A percentile compares a stretch with the other conserved stretches of the same genome.
Evolutionary conservation across 2,888 invertebrate genomes (phyloP).

Genomic region (Patella depressa): DNA sequence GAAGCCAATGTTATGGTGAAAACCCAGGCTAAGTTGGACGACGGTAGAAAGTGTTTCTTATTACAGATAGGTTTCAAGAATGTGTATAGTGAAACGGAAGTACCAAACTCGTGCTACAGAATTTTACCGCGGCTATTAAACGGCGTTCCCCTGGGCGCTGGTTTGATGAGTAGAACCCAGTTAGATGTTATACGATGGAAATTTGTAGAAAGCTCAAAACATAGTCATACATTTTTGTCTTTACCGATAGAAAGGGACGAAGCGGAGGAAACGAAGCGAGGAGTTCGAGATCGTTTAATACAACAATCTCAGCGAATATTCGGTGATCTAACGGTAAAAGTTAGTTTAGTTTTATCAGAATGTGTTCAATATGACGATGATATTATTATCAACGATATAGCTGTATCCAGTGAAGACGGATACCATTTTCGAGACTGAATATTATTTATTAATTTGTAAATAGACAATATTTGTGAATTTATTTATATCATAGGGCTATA

Average conservation of each 20-base stretch:
- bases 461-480: no score
- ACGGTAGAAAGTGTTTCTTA: slow-evolving; percentile 58
- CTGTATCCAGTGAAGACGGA: slow-evolving; percentile 56
- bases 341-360: slow-evolving; percentile 57
- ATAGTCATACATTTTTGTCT: slow-evolving; percentile 60
- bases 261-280: slow-evolving; percentile 56
- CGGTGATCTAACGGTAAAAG: slow-evolving; percentile 64
- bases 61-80: slow-evolving; percentile 58
- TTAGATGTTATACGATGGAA: slow-evolving; percentile 58
- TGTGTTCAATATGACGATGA: slow-evolving; percentile 61
- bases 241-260: slow-evolving; percentile 59
- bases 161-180: slow-evolving; percentile 57
- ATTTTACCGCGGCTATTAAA: slow-evolving; percentile 63
- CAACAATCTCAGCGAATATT: slow-evolving; percentile 60
- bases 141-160: slow-evolving; percentile 65
- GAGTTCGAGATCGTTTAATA: slow-evolving; percentile 54
- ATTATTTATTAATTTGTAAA: no score
- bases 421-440: slow-evolving; percentile 61
- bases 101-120: slow-evolving; percentile 59
- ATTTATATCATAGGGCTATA: no score
- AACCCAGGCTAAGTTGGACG: slow-evolving; percentile 38
- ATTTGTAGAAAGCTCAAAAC: slow-evolving; percentile 60
- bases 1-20: slow-evolving; percentile 54
- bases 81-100: slow-evolving; percentile 56
- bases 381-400: slow-evolving; percentile 65